Evolutionary conservation across 2,113 vertebrate species (phyloP).

Genomic region (western clawed frog (Xenopus tropicalis)): DNA sequence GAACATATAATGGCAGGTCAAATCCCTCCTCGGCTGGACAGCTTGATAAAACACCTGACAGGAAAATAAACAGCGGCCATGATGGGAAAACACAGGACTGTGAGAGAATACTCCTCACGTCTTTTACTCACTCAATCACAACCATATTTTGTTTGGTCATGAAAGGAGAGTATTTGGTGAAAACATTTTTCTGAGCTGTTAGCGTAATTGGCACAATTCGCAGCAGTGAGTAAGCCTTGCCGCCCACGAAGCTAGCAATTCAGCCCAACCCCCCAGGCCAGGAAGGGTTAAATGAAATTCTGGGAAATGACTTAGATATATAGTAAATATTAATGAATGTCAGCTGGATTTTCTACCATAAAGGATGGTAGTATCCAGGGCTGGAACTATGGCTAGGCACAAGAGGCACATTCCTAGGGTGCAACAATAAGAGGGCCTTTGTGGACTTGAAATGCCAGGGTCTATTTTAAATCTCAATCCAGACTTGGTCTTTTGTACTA

Average conservation of each 20-base stretch:
- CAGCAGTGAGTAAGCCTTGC: background rate
- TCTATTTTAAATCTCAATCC: no score
- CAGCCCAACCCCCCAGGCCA: no score
- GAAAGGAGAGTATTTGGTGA: background rate
- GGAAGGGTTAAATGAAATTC: background rate
- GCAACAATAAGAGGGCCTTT: no score
- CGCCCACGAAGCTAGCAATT: no score
- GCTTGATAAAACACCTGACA: constrained; percentile 50
- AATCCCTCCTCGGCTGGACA: constrained; percentile 42
- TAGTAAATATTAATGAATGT: no score
- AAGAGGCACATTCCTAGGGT: no score
- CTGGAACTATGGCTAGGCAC: no score
- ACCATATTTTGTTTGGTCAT: background rate
- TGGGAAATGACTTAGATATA: background rate
- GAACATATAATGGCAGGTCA: constrained; percentile 47
- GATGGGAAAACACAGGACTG: constrained; percentile 32
- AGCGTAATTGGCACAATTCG: background rate
- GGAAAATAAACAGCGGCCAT: constrained; percentile 45
- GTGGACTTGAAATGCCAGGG: no score
- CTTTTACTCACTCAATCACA: background rate
- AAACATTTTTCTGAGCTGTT: background rate
- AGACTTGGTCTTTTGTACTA: no score
- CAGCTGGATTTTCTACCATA: no score
- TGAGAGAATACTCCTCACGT: constrained; percentile 23
- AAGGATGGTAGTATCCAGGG: no score